These are phyloP conservation scores for Embiotoca jacksoni DNA, from an alignment of 2,113 vertebrate genomes.

Conservation along the genomic window DNA sequence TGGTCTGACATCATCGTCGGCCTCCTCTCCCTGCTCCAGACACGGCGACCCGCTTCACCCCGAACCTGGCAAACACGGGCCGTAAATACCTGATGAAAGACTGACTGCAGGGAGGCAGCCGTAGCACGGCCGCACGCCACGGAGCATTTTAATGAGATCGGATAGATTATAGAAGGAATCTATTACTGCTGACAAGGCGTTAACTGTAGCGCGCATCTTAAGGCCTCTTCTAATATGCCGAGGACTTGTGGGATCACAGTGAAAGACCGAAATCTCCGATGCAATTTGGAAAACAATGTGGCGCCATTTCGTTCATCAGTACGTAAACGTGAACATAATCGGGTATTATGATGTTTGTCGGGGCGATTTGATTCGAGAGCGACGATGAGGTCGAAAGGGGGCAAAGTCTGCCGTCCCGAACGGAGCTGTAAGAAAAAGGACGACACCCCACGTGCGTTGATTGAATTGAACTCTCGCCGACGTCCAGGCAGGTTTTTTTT, in stretches of 20 bases:
- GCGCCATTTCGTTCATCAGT: slow-evolving; percentile 44
- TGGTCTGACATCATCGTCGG: not conserved
- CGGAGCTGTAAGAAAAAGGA: not conserved
- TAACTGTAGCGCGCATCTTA: slow-evolving; percentile 51
- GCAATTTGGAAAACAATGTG: slow-evolving; percentile 44
- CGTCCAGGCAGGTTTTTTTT: slow-evolving; percentile 30
- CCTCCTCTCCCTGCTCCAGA: not conserved
- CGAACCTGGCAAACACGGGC: not conserved
- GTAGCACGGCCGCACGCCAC: slow-evolving; percentile 11
- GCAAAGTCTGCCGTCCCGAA: not conserved
- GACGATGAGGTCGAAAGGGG: slow-evolving; percentile 28
- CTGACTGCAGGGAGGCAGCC: slow-evolving; percentile 32
- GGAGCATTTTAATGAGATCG: slow-evolving; percentile 67
- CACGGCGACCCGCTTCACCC: not conserved
- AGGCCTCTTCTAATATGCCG: slow-evolving; percentile 39
- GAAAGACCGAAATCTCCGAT: slow-evolving; percentile 40
- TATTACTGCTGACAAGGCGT: slow-evolving; percentile 74
- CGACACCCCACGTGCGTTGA: slow-evolving; percentile 24
- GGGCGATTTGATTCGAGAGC: slow-evolving; percentile 47
- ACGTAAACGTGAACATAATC: slow-evolving; percentile 24
- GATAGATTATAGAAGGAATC: slow-evolving; percentile 73
- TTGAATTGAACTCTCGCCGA: slow-evolving; percentile 37
- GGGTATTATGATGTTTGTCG: slow-evolving; percentile 12
- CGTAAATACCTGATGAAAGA: slow-evolving; percentile 8
- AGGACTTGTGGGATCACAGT: slow-evolving; percentile 47